phyloP scores from a whole-genome alignment of 1,140 invertebrate genomes.

The Glossosoma conforme region DNA sequence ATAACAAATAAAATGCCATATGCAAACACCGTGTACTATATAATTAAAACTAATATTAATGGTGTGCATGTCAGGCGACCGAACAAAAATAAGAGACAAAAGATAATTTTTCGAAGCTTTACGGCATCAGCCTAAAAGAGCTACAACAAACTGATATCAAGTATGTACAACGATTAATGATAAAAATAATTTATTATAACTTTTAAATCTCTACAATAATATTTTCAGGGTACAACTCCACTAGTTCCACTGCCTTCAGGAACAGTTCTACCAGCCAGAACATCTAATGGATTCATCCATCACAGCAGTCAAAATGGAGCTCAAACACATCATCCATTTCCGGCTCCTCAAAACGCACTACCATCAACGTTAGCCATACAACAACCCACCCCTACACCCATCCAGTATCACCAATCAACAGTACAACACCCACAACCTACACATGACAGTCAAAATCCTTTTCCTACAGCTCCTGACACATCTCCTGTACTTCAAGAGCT shows the following conservation, averaged over 20 bases:
- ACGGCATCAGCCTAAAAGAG: too few relatives aligned
- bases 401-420: neutral
- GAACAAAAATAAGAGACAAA: too few relatives aligned
- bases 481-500: neutral
- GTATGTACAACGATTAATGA: too few relatives aligned
- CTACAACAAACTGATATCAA: too few relatives aligned
- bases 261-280: constrained; percentile 19
- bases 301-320: constrained; percentile 17
- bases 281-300: constrained; percentile 21
- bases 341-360: neutral
- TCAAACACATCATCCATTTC: constrained; percentile 10
- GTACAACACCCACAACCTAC: neutral
- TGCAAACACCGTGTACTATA: too few relatives aligned
- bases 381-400: neutral
- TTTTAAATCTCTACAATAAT: too few relatives aligned
- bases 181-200: too few relatives aligned
- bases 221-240: constrained; percentile 11
- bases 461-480: neutral
- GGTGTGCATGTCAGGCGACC: too few relatives aligned
- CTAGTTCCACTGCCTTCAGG: constrained; percentile 14
- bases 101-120: too few relatives aligned
- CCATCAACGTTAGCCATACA: neutral
- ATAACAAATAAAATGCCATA: too few relatives aligned
- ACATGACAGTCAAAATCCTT: neutral
- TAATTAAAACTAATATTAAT: too few relatives aligned